Base-by-base conservation (phyloP, 2,113 vertebrate genomes). In the Fukomys damarensis region DNA sequence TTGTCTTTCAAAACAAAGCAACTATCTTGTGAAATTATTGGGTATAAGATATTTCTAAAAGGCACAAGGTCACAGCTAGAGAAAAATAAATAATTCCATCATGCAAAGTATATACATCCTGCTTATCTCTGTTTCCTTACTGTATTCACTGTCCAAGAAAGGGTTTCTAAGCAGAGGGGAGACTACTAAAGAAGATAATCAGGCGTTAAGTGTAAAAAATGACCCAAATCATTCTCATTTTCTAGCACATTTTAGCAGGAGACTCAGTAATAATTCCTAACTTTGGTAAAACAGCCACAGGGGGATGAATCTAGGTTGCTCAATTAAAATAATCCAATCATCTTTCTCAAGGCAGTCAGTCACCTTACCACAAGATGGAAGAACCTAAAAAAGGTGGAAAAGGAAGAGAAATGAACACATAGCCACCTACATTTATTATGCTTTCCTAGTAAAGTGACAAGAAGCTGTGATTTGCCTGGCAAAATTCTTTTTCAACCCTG, bases 281-380 rank as follows among this genome's bases (percentile, higher is more conserved):
- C n/a, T 88, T 93, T 87, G 20, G 59, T 95, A 97, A 96, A 59
- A 46, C 46, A 95, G 81, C 59, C 95, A 96, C 79, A 58, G n/a
- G 49, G 35, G 86, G 24, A 88, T 41, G 66, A 93, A 54, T 93
- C 82, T 93, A 89, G 74, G 94, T 89, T 74, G 66, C 82, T 93
- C 94, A 65, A 89, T 95, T 96, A 96, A 88, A 95, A 93, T 95
- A 97, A 94, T 95, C 24, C 52, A 94, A 86, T 86, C 63, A 95
- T 81, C 58, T 79, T 85, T 89, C 65, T 96, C 59, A 95, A 94
- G 94, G 82, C 30, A 66, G 56, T 77, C 30, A 66, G 56, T 77
- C 68, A 63, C 38, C 63, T 7, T 70, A 85, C 82, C 46, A 74
- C 7, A 92, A 59, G 32, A 93, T 14, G 24, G 86, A 92, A 88